These are phyloP conservation scores for Tinea pellionella DNA, from an alignment of 2,888 invertebrate genomes.

Conservation along the genomic window DNA sequence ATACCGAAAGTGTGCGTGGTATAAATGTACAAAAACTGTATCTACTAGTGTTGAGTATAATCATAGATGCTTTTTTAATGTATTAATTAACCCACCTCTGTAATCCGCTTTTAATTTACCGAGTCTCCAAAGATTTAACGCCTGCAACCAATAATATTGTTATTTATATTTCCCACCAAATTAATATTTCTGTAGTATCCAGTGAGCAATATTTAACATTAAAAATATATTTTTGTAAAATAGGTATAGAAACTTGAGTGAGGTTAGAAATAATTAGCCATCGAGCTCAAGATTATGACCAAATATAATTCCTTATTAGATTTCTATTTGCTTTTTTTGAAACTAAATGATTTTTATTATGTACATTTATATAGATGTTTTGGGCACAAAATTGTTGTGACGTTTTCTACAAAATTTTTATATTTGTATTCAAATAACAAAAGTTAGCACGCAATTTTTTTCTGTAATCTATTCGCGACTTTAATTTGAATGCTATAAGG, in stretches of 20 bases:
- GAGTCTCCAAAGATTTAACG: slow-evolving; percentile 4
- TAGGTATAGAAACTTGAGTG: not conserved
- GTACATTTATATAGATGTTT: not conserved
- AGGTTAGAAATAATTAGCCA: not conserved
- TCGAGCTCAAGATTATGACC: not conserved
- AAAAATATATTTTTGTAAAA: not conserved
- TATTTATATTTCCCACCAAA: not conserved
- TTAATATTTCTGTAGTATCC: not conserved
- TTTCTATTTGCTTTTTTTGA: not conserved
- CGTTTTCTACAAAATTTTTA: not conserved
- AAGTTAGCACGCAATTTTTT: slow-evolving; percentile 2
- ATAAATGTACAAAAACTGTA: not conserved
- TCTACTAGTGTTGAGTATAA: not conserved
- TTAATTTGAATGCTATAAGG: not conserved
- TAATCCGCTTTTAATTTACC: not conserved
- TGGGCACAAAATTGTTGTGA: slow-evolving; percentile 4
- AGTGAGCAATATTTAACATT: not conserved
- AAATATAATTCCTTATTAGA: not conserved
- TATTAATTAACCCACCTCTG: slow-evolving; percentile 5
- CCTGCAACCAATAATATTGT: not conserved
- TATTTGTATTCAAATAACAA: not conserved
- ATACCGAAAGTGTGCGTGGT: not conserved
- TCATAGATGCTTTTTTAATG: not conserved
- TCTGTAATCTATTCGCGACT: not conserved
- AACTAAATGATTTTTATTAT: not conserved